These are phyloP conservation scores for Calameuta pallipes DNA, from an alignment of 2,888 invertebrate species.

Conservation along the genomic window DNA sequence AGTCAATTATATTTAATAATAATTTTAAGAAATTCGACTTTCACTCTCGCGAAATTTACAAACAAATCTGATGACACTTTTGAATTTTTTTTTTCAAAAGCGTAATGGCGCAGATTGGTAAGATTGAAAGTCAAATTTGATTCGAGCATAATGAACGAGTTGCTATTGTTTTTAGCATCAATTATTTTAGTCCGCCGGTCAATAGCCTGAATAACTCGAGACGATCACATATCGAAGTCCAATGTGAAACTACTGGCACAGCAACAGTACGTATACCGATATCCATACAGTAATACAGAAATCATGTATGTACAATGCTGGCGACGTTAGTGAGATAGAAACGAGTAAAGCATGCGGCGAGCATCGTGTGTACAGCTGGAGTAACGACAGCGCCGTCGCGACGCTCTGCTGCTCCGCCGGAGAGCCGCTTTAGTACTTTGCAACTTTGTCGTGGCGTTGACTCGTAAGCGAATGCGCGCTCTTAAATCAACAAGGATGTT, in stretches of 20 bases:
- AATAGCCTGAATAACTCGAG: background rate
- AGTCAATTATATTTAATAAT: no score
- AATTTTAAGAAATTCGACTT: no score
- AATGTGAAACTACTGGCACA: background rate
- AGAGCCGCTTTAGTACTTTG: background rate
- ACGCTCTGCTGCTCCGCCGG: background rate
- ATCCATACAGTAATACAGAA: background rate
- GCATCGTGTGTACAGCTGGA: background rate
- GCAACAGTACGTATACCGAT: background rate
- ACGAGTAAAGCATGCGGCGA: background rate
- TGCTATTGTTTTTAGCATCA: slow-evolving; percentile 32
- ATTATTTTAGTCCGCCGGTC: background rate
- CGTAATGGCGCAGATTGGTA: background rate
- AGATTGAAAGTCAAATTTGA: slow-evolving; percentile 37
- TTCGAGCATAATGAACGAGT: slow-evolving; percentile 51
- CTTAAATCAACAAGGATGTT: slow-evolving; percentile 8
- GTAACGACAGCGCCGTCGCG: background rate
- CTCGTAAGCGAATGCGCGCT: slow-evolving; percentile 3
- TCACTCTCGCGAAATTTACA: no score
- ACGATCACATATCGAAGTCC: background rate
- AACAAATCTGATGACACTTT: no score
- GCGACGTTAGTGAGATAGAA: background rate
- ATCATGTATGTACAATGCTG: no score
- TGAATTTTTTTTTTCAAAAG: no score
- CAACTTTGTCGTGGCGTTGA: background rate